Evolutionary conservation across 2,797 vertebrate genomes (phyloP).

Genomic region (Nannoperca australis): DNA sequence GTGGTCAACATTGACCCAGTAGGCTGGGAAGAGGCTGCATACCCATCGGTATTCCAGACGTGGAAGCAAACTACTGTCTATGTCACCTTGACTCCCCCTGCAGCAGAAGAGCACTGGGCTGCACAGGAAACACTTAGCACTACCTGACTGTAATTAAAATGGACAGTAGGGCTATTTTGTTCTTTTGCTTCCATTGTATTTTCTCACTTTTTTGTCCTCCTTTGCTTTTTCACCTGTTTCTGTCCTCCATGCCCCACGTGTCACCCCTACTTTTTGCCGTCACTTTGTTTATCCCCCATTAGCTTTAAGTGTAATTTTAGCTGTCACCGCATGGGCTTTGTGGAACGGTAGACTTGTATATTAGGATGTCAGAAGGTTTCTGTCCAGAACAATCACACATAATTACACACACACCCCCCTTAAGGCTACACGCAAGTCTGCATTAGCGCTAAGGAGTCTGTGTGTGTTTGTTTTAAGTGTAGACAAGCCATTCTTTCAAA

Average conservation of each 20-base stretch:
- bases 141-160: conserved; percentile 65
- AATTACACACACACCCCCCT: conserved; percentile 44
- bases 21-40: conserved; percentile 56
- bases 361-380: conserved; percentile 62
- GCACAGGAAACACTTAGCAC: conserved; percentile 71
- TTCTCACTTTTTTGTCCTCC: conserved; percentile 12
- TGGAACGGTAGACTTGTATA: conserved; percentile 33
- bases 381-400: conserved; percentile 57
- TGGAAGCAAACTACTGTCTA: conserved; percentile 71
- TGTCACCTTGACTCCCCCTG: conserved; percentile 82
- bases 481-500: conserved; percentile 63
- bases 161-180: conserved; percentile 51
- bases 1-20: conserved; percentile 72
- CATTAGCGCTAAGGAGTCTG: conserved; percentile 47
- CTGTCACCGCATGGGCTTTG: conserved; percentile 32
- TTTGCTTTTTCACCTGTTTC: background rate
- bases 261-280: conserved; percentile 22
- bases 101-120: conserved; percentile 61
- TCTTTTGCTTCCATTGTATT: conserved; percentile 20
- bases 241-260: background rate
- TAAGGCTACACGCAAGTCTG: conserved; percentile 38
- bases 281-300: conserved; percentile 48
- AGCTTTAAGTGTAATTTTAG: conserved; percentile 50
- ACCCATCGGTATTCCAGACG: conserved; percentile 81
- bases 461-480: conserved; percentile 61